Conservation (phyloP, 2,797 vertebrate species). For the Lacerta agilis region DNA sequence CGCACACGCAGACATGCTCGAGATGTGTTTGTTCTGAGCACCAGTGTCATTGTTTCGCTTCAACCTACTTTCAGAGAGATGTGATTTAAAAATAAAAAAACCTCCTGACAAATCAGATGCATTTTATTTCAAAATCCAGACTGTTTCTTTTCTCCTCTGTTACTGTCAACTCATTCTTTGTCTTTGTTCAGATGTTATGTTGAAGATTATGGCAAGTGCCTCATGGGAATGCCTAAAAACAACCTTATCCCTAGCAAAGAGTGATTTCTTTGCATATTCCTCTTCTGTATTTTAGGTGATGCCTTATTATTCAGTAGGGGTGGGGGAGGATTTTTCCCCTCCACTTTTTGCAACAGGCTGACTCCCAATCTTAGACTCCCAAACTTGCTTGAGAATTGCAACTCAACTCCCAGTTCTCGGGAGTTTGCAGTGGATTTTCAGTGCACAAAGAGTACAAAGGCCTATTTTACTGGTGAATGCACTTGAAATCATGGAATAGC, state of each 20-base stretch:
- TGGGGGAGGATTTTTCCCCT: neutral
- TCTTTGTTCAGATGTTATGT: neutral
- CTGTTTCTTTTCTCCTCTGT: neutral
- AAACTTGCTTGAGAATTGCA: too few relatives aligned
- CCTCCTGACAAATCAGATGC: neutral
- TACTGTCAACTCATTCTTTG: neutral
- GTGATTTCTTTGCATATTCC: neutral
- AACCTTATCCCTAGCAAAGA: neutral
- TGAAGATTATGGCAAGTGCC: neutral
- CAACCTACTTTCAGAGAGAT: conserved; percentile 4
- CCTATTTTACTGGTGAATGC: too few relatives aligned
- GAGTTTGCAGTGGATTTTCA: too few relatives aligned
- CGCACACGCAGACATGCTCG: too few relatives aligned
- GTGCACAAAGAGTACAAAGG: too few relatives aligned
- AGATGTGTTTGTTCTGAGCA: neutral
- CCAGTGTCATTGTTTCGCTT: neutral
- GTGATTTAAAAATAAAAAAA: neutral
- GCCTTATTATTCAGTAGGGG: neutral
- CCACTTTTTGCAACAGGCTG: too few relatives aligned
- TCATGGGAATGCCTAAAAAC: neutral
- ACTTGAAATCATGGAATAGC: too few relatives aligned
- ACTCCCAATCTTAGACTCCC: too few relatives aligned
- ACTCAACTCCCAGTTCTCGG: too few relatives aligned
- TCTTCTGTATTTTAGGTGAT: neutral
- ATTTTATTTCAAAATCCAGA: neutral